Evolutionary conservation across 2,113 vertebrate species (phyloP), one percentile per base, ranked within the genome.

Genomic region (Oncorhynchus masou): DNA sequence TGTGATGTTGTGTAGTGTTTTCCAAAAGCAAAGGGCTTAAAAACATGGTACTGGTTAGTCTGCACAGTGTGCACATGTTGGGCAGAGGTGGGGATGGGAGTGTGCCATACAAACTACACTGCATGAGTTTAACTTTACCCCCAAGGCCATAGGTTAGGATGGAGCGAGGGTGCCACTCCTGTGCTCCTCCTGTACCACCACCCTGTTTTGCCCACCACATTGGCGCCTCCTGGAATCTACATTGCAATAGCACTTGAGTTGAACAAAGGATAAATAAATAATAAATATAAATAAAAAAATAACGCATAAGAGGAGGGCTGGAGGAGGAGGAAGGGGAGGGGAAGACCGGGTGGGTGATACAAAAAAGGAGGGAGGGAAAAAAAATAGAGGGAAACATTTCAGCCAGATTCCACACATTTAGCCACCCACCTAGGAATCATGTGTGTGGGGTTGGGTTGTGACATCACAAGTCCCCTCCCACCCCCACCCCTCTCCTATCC

Each of bases 391-490:
- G 68, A 49, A 25, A 19, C 11, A 12, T 57, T 57, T 20, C 19
- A 60, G 15, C 0, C n/a, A 16, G 54, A 57, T 20, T 20, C 19
- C 54, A 57, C 54, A 16, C 51, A 57, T 20, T 16, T 6, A 57
- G 13, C 13, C 54, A 20, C 54, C 13, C 54, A 31, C 22, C 22
- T 25, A 24, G 39, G 49, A 76, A 62, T 74, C 71, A 78, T 22
- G 77, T 70, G 77, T 59, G 60, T 72, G 79, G 75, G 78, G 75
- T 15, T 54, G 51, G 51, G 16, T 72, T 88, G 84, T 95, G 93
- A 95, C 93, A 94, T 96, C 94, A 95, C n/a, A n/a, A 90, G 90
- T 94, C 93, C 94, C 95, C 95, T 93, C 95, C 95, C 92, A 73
- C 79, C 93, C 27, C 27, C 90, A 93, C 93, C 94, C 95, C 95